phyloP scores from a whole-genome alignment of 1,140 invertebrate species.

The Pissodes strobi region DNA sequence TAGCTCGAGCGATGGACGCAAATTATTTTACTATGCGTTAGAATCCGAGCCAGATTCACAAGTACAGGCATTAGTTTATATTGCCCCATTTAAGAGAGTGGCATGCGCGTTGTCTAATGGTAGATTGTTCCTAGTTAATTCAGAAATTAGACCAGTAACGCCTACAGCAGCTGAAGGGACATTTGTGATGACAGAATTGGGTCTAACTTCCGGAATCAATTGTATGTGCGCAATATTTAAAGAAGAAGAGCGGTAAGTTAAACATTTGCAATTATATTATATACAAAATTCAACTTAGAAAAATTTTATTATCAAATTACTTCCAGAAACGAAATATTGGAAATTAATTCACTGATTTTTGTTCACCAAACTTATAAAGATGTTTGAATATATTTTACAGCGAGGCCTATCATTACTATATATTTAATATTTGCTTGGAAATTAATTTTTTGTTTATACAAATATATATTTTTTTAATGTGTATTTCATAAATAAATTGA shows the following conservation, averaged over 20 bases:
- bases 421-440: no score
- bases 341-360: no score
- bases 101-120: conserved; percentile 75
- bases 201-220: conserved; percentile 66
- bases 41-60: conserved; percentile 60
- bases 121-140: conserved; percentile 73
- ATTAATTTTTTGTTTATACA: no score
- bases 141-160: conserved; percentile 63
- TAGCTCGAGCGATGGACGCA: conserved; percentile 60
- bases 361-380: no score
- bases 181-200: conserved; percentile 78
- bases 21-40: conserved; percentile 63
- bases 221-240: conserved; percentile 61
- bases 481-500: no score
- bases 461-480: no score
- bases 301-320: no score
- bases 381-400: no score
- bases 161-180: conserved; percentile 69
- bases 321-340: no score
- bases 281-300: no score
- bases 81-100: conserved; percentile 69
- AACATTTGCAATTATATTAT: not conserved
- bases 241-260: conserved; percentile 55
- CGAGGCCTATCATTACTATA: no score
- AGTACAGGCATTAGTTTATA: conserved; percentile 68